These are phyloP conservation scores for Arrhamphus sclerolepis DNA, from an alignment of 2,797 vertebrate genomes.

Conservation along the genomic window DNA sequence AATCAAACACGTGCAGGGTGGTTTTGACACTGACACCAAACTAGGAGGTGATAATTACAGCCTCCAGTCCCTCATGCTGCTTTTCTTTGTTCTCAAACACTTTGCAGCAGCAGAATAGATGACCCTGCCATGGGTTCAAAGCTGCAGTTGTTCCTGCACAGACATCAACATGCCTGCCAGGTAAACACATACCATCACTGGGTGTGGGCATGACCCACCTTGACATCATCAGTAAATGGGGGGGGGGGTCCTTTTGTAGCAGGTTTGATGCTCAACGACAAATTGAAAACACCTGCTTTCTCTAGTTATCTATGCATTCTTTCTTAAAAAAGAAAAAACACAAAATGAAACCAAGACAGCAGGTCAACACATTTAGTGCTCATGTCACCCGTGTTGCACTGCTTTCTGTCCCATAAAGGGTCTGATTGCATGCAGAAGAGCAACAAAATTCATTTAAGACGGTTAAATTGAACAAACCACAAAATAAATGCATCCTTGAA, in stretches of 20 bases:
- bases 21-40: constrained; percentile 27
- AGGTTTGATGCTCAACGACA: constrained; percentile 12
- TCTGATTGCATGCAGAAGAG: too few species aligned
- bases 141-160: constrained; percentile 5
- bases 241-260: not conserved
- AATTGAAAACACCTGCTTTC: not conserved
- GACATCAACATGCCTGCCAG: constrained; percentile 36
- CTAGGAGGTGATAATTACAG: constrained; percentile 34
- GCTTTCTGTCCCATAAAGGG: constrained; percentile 11
- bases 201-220: constrained; percentile 40
- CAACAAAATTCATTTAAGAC: too few species aligned
- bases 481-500: too few species aligned
- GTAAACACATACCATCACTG: constrained; percentile 59
- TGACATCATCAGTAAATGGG: constrained; percentile 32
- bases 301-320: not conserved
- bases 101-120: not conserved
- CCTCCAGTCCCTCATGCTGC: constrained; percentile 6
- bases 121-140: constrained; percentile 4
- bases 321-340: constrained; percentile 14
- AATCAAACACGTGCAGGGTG: constrained; percentile 4
- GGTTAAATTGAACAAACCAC: too few species aligned
- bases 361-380: not conserved
- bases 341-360: not conserved
- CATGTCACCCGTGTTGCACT: constrained; percentile 29
- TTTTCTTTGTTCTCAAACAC: not conserved